Evolutionary conservation across 2,797 vertebrate genomes (phyloP), one percentile per base, ranked within the genome.

Genomic region (Pogoniulus pusillus): DNA sequence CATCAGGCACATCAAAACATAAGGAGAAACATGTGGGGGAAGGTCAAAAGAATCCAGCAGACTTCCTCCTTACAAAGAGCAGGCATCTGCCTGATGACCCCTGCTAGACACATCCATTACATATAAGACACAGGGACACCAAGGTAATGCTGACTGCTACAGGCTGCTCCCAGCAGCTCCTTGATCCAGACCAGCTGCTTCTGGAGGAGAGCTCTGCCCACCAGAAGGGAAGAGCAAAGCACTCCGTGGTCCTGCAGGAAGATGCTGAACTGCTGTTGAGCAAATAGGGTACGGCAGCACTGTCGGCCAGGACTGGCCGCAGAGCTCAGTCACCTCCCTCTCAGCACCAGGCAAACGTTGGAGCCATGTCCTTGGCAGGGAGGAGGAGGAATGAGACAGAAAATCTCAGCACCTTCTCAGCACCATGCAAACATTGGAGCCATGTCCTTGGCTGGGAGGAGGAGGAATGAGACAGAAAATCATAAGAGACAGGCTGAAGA

Each of bases 401-500:
- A 94, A 91, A 95, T 60, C 5, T n/a, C n/a, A n/a, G n/a, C n/a
- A n/a, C 59, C 39, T 51, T 65, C 73, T 43, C 88, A 57, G 82
- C 70, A 75, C 53, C 51, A 41, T 0, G 0, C 63, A 81, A 87
- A 83, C 63, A 53, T 69, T 82, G 8, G 3, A 93, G 63, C 74
- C 4, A 1, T 78, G 79, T 89, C 93, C 76, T 93, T 87, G 84
- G 88, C 94, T 95, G 87, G 85, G 91, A 63, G 43, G n/a, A 74
- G 43, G 29, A 89, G 29, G 63, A 94, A 91, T 70, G 86, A 94
- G 86, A 91, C 84, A 87, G 76, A 92, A 94, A 93, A 95, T 60
- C 5, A 0, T 65, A 72, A 60, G 47, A 92, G 82, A 85, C 90
- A 85, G 84, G 60, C 79, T 85, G 62, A 85, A 87, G 84, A 73